A percentile compares a stretch with the other conserved stretches of the same genome.
Evolutionary conservation across 1,140 invertebrate genomes (phyloP).

Genomic region (Hylaeus anthracinus): DNA sequence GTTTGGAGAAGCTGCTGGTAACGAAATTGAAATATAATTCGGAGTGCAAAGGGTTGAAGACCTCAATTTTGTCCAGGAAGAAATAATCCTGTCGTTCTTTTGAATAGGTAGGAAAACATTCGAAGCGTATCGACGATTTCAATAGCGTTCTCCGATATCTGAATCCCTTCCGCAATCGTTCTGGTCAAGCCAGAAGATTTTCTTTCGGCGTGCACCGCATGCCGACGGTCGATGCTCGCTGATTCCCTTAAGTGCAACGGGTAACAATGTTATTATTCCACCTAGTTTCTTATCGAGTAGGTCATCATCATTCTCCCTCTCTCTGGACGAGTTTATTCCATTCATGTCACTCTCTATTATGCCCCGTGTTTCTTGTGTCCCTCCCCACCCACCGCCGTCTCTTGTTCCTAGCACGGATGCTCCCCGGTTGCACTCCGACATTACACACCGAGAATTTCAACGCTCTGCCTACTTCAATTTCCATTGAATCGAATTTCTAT

Average conservation of each 20-base stretch:
- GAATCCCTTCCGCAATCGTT: background rate
- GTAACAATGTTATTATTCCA: constrained; percentile 60
- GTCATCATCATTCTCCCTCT: constrained; percentile 43
- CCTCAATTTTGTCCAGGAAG: too few relatives aligned
- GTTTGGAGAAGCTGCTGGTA: too few relatives aligned
- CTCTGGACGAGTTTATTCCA: constrained; percentile 38
- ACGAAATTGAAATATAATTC: too few relatives aligned
- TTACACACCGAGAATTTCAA: constrained; percentile 53
- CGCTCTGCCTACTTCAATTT: constrained; percentile 53
- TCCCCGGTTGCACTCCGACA: constrained; percentile 9
- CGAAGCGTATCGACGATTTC: background rate
- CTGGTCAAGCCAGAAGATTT: background rate
- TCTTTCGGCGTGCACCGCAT: background rate
- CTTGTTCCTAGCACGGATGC: background rate
- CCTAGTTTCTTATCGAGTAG: constrained; percentile 63
- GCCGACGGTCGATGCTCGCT: background rate
- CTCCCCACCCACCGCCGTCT: background rate
- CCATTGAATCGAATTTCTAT: constrained; percentile 62
- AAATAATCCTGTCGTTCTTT: background rate
- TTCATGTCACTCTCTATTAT: constrained; percentile 54
- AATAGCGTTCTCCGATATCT: background rate
- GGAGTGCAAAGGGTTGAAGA: too few relatives aligned
- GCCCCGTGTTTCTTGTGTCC: background rate
- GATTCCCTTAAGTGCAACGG: constrained; percentile 33
- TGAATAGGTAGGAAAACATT: background rate